Conservation (phyloP, 2,797 vertebrate species). For the Carcharodon carcharias region DNA sequence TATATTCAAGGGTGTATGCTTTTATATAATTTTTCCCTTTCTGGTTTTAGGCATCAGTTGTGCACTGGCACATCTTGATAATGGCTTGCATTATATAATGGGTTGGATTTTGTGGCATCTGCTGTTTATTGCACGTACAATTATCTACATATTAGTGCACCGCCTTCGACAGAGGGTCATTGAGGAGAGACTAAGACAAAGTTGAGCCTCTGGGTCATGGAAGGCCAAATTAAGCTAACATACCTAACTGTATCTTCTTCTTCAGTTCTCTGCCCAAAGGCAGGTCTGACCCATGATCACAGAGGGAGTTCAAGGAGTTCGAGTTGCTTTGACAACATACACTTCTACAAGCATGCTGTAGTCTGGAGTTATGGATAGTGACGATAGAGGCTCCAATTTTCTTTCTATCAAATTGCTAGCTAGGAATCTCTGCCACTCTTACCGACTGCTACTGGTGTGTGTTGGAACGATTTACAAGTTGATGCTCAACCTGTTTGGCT, state of each 20-base stretch:
- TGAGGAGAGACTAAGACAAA: not conserved
- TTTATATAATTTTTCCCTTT: not conserved
- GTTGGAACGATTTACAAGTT: too few relatives aligned
- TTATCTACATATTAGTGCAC: not conserved
- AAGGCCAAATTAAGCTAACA: not conserved
- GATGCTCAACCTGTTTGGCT: too few relatives aligned
- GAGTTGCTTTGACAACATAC: too few relatives aligned
- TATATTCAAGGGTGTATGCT: not conserved
- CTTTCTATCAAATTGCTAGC: too few relatives aligned
- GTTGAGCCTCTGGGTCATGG: not conserved
- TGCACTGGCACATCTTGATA: not conserved
- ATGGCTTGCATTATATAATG: not conserved
- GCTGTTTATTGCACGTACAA: not conserved
- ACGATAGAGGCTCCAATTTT: too few relatives aligned
- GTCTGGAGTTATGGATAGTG: too few relatives aligned
- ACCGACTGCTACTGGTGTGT: too few relatives aligned
- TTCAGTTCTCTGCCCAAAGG: too few relatives aligned
- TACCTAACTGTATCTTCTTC: not conserved
- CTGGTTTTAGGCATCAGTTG: not conserved
- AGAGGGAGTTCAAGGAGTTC: too few relatives aligned
- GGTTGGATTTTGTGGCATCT: not conserved
- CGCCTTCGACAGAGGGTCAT: not conserved
- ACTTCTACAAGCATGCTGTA: too few relatives aligned
- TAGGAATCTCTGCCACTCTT: too few relatives aligned
- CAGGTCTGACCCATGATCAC: too few relatives aligned